phyloP scores from a whole-genome alignment of 2,797 vertebrate genomes.

The Fistularia commersonii region DNA sequence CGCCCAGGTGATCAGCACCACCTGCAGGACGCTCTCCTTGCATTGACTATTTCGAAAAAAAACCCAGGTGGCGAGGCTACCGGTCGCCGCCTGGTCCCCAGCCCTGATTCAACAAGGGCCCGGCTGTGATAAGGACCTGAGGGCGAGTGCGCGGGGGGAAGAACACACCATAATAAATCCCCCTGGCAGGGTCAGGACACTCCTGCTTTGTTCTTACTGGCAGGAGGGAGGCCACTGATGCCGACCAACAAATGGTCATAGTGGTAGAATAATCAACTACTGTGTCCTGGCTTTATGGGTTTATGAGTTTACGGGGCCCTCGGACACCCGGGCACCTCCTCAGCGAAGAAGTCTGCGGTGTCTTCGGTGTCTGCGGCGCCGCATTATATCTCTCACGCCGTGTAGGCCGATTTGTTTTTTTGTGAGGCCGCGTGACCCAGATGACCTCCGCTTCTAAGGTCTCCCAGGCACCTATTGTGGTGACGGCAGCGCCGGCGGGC shows the following conservation, averaged over 20 bases:
- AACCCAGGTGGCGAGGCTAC: constrained; percentile 44
- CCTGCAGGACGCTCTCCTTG: too few relatives aligned
- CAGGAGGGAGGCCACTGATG: constrained; percentile 58
- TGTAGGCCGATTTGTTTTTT: constrained; percentile 38
- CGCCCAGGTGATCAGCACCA: too few relatives aligned
- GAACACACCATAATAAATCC: constrained; percentile 56
- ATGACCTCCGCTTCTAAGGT: constrained; percentile 45
- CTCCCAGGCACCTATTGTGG: constrained; percentile 52
- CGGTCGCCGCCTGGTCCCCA: constrained; percentile 28
- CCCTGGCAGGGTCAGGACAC: constrained; percentile 52
- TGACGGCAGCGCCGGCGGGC: constrained; percentile 45
- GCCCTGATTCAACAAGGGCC: constrained; percentile 21
- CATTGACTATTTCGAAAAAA: constrained; percentile 34
- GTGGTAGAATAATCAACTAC: constrained; percentile 63
- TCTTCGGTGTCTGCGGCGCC: constrained; percentile 8
- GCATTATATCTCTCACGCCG: constrained; percentile 13
- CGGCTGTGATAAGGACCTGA: constrained; percentile 31
- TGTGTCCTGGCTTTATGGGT: constrained; percentile 58
- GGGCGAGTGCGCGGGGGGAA: constrained; percentile 24
- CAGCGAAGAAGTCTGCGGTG: constrained; percentile 26
- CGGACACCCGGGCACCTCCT: constrained; percentile 11
- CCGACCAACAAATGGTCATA: constrained; percentile 63
- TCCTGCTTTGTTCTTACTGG: constrained; percentile 58
- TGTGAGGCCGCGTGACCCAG: constrained; percentile 35
- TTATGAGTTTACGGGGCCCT: constrained; percentile 56